phyloP scores from a whole-genome alignment of 2,888 invertebrate species.

The Dendrolimus houi region DNA sequence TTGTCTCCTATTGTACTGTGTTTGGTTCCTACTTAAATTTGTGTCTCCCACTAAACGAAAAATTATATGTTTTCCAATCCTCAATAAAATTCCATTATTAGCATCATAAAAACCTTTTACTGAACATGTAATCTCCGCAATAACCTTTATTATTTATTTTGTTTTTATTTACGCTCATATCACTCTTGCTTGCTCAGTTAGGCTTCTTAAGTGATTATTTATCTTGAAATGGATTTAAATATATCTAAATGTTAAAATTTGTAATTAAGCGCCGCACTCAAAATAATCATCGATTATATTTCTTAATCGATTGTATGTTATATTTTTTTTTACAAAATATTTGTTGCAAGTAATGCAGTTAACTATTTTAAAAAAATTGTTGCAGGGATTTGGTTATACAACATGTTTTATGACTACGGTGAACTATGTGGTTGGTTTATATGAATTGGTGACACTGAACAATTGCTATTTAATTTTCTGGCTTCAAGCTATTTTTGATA shows the following conservation, averaged over 20 bases:
- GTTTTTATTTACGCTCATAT: no score
- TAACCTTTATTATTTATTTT: not conserved
- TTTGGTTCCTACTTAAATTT: no score
- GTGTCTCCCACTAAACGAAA: no score
- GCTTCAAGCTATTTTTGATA: constrained; percentile 45
- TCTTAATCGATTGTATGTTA: not conserved
- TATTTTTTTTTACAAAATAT: not conserved
- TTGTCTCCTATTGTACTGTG: no score
- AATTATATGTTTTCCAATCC: no score
- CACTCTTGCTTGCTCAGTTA: no score
- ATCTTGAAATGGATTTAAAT: no score
- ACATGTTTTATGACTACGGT: constrained; percentile 39
- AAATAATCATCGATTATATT: no score
- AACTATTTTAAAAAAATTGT: constrained; percentile 3
- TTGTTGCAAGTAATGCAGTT: not conserved
- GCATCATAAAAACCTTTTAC: not conserved
- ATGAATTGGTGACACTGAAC: constrained; percentile 53
- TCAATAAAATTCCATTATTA: no score
- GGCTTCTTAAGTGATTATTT: no score
- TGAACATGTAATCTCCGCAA: constrained; percentile 2
- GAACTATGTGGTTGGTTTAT: constrained; percentile 44
- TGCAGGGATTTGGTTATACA: constrained; percentile 46
- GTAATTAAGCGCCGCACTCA: no score
- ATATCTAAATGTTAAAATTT: no score
- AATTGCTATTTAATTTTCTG: constrained; percentile 47